These are phyloP conservation scores for Beris chalybata DNA, from an alignment of 2,888 invertebrate species.

Conservation along the genomic window DNA sequence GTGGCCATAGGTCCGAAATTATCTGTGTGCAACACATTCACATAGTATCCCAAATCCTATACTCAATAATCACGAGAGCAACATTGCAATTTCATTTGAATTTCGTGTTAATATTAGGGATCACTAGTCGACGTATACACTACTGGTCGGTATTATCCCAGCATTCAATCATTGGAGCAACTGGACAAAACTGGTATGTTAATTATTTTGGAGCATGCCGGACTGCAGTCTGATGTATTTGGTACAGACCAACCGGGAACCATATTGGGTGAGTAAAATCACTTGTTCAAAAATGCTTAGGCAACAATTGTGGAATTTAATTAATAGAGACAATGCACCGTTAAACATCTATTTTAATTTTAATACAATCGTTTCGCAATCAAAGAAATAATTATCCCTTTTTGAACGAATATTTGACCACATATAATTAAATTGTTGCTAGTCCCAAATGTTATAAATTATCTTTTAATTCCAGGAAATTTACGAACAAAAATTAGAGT, in stretches of 20 bases:
- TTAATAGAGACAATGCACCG: too few species aligned
- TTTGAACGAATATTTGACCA: too few species aligned
- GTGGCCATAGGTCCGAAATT: background rate
- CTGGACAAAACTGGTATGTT: slow-evolving; percentile 35
- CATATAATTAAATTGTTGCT: too few species aligned
- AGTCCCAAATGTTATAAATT: too few species aligned
- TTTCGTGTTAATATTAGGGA: slow-evolving; percentile 35
- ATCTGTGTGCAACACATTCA: background rate
- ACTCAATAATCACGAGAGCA: background rate
- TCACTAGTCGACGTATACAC: slow-evolving; percentile 40
- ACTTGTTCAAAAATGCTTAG: too few species aligned
- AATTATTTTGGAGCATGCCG: slow-evolving; percentile 36
- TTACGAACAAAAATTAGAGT: slow-evolving; percentile 25
- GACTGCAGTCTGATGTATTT: slow-evolving; percentile 39
- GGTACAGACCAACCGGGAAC: slow-evolving; percentile 34
- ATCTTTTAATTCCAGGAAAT: slow-evolving; percentile 3
- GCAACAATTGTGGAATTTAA: too few species aligned
- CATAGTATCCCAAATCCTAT: background rate
- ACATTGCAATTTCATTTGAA: slow-evolving; percentile 13
- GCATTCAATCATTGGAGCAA: slow-evolving; percentile 38
- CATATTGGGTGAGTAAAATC: slow-evolving; percentile 27
- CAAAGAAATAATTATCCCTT: too few species aligned
- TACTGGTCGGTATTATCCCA: slow-evolving; percentile 36
- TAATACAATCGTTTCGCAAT: too few species aligned
- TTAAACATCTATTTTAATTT: too few species aligned